Base-by-base conservation (phyloP, 1,140 invertebrate genomes). In the Lepidotrigona ventralis region DNA sequence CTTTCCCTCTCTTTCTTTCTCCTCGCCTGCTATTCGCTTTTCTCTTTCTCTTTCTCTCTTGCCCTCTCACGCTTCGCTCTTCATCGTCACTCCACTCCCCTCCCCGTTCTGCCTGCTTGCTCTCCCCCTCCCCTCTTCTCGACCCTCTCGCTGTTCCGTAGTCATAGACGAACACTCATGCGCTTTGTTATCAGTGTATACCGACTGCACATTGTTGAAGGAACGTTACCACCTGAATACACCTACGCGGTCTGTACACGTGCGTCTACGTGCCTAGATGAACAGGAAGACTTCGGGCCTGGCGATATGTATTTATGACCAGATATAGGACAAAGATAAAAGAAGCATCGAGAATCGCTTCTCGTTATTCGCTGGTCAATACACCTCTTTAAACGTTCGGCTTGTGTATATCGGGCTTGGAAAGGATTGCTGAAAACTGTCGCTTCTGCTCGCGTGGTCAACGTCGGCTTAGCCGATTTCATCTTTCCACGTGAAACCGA, bases 81-180 rank as follows among this genome's bases (percentile, higher is more conserved):
- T n/a, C 63, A 17, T 17, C 63, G 14, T 60, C 58, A 23, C 68
- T 63, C 9, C 64, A 23, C 53, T 82, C 58, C 2, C 58, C 17
- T 8, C 17, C 26, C 53, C 58, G 0, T 15, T 15, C 23, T 21
- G 19, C 15, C 17, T 53, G 17, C 56, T 33, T 33, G 33, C 56
- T n/a, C 58, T 23, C 56, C 72, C 33, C 46, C 54, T 1, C 66
- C 60, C 81, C 39, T 63, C 23, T 64, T 51, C 73, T 8, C 51
- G 21, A 4, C 51, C 54, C 81, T 74, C 70, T 11, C 64, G 46
- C 58, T 80, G 68, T 85, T 81, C 82, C 81, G 85, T 85, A 89
- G 83, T 82, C 88, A 86, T 86, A 79, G 83, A 80, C 81, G 76
- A 85, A 79, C 74, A 70, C 56, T 85, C 79, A 39, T 72, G 46